Base-by-base conservation (phyloP, 2,113 vertebrate species). In the Arenaria interpres region DNA sequence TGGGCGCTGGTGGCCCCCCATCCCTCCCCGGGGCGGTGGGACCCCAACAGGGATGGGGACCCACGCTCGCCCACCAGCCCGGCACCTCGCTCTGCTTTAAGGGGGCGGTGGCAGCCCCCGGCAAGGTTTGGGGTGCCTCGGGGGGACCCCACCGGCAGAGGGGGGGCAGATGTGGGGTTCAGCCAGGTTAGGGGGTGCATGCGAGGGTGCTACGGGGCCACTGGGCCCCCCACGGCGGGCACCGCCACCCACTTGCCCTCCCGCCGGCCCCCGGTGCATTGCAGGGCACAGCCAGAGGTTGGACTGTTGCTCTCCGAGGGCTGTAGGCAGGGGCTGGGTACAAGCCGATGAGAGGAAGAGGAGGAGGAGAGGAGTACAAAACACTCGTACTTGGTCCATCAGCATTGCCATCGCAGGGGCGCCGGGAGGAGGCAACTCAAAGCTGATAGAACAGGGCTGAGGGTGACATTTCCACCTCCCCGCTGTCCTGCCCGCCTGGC, bases 271-370 rank as follows among this genome's bases (percentile, higher is more conserved):
- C 99, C 96, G 98, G 98, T 99, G 99, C 98, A 97, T 97, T 98
- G 99, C 98, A 98, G 45, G 86, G 97, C 97, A 96, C 97, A 96
- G 98, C 99, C 99, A 98, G 98, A 98, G 98, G 99, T 99, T 99
- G 98, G 99, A 99, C 98, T 98, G 97, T 98, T 97, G 97, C 97
- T 98, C 98, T 98, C 96, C 87, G 97, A 97, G 96, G 98, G 97
- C 98, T 97, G 94, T 98, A 97, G 97, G 97, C 95, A 97, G 97
- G 98, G 98, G 94, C 97, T 98, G 98, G 98, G 96, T 97, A 99
- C 99, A 99, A 99, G 99, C 99, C 96, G 89, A 99, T 99, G 99
- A 98, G 97, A 98, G 99, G 98, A 98, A 98, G 98, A 96, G 97
- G 98, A 96, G 77, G 83, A 89, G 96, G 78, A 94, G 27, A 83